Conservation (phyloP, 1,140 invertebrate species). For the Drosophila parabipectinata region DNA sequence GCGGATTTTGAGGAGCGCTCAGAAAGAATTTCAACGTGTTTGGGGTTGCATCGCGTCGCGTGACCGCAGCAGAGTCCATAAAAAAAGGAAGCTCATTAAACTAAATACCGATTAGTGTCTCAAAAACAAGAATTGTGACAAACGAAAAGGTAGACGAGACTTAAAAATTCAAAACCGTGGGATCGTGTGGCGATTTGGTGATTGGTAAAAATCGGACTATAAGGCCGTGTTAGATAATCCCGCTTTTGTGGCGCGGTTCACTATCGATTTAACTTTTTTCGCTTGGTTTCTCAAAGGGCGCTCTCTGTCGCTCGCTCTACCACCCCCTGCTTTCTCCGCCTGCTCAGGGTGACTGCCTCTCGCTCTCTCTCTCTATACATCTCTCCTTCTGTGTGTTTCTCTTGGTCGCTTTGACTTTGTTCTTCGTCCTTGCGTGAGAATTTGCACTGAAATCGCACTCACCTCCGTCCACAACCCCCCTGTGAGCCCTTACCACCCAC, state of each 20-base stretch:
- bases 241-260: slow-evolving; percentile 53
- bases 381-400: slow-evolving; percentile 13
- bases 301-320: slow-evolving; percentile 27
- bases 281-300: slow-evolving; percentile 41
- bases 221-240: slow-evolving; percentile 67
- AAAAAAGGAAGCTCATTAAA: slow-evolving; percentile 11
- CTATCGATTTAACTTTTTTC: slow-evolving; percentile 77
- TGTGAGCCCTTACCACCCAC: slow-evolving; percentile 2
- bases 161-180: not conserved
- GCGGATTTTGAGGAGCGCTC: slow-evolving; percentile 53
- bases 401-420: slow-evolving; percentile 61
- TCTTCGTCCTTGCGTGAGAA: slow-evolving; percentile 72
- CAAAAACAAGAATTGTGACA: slow-evolving; percentile 7
- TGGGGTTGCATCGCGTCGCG: slow-evolving; percentile 73
- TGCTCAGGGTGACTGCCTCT: slow-evolving; percentile 12
- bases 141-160: slow-evolving; percentile 6
- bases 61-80: slow-evolving; percentile 45
- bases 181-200: not conserved
- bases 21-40: slow-evolving; percentile 67
- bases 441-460: slow-evolving; percentile 64
- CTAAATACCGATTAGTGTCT: slow-evolving; percentile 14
- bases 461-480: slow-evolving; percentile 18
- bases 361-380: not conserved
- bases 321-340: not conserved
- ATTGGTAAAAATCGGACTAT: slow-evolving; percentile 5